These are phyloP conservation scores for Syncerus caffer DNA, from an alignment of 2,797 vertebrate species.

Conservation along the genomic window DNA sequence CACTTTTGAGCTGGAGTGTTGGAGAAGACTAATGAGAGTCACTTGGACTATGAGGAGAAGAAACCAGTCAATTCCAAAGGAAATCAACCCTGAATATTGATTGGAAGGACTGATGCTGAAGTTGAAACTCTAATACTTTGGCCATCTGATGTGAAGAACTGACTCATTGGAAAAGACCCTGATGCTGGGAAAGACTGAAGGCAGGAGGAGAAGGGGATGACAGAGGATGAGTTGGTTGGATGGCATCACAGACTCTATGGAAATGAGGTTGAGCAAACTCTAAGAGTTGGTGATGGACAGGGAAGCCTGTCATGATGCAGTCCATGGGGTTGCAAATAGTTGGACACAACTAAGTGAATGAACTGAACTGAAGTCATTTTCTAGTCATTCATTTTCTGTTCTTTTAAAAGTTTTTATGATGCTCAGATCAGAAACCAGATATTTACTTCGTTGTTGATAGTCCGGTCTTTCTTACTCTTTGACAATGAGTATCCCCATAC, in stretches of 20 bases:
- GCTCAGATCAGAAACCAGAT: not conserved
- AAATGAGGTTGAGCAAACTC: not conserved
- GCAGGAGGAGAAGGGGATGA: fast-evolving
- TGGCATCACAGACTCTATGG: not conserved
- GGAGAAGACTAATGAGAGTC: not conserved
- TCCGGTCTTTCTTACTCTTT: not conserved
- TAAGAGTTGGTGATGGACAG: not conserved
- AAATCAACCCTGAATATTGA: not conserved
- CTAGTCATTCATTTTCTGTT: not conserved
- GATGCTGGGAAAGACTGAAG: not conserved
- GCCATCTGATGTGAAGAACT: not conserved
- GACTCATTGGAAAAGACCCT: not conserved
- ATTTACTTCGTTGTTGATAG: not conserved
- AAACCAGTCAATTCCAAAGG: not conserved
- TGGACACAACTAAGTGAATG: not conserved
- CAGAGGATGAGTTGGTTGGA: not conserved
- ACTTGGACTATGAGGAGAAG: not conserved
- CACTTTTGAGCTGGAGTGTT: not conserved
- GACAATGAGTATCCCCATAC: not conserved
- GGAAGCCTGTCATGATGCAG: not conserved
- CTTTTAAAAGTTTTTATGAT: not conserved
- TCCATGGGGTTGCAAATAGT: not conserved
- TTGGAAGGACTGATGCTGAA: not conserved
- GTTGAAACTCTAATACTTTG: not conserved
- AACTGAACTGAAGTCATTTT: not conserved